These are phyloP conservation scores for Chirona hameri DNA, from an alignment of 2,888 invertebrate species.

Conservation along the genomic window DNA sequence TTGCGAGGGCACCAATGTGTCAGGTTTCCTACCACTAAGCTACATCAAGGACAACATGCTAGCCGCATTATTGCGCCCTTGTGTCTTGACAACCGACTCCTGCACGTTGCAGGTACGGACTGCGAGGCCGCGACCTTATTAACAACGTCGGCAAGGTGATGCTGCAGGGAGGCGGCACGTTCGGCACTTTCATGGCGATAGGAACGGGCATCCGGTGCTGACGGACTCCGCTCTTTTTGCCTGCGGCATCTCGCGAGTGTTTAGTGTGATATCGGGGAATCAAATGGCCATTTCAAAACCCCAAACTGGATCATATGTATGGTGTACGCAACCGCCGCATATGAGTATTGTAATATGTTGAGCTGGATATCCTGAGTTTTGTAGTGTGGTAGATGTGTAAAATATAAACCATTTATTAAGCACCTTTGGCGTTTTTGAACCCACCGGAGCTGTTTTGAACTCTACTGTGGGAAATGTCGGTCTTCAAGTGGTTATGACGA, in stretches of 20 bases:
- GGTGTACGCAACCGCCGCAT: not conserved
- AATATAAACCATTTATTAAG: no score
- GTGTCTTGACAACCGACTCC: no score
- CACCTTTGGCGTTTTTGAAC: no score
- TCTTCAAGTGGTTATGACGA: no score
- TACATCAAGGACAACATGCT: no score
- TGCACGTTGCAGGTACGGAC: constrained; percentile 68
- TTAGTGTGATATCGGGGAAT: not conserved
- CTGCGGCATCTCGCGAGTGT: not conserved
- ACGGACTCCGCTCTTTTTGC: constrained; percentile 32
- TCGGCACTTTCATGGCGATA: constrained; percentile 91
- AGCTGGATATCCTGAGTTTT: no score
- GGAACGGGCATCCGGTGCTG: constrained; percentile 57
- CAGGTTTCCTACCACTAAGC: no score
- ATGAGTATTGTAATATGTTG: not conserved
- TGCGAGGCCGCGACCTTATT: constrained; percentile 85
- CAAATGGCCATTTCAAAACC: not conserved
- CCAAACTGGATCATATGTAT: not conserved
- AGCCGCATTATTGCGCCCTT: no score
- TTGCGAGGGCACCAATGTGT: no score
- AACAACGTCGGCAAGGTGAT: constrained; percentile 94
- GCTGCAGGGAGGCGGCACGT: constrained; percentile 95
- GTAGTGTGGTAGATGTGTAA: no score
- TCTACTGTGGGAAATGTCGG: no score
- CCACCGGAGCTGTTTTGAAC: no score